Percentiles rank a stretch among this genome's conserved stretches.
Conservation (phyloP, 2,888 invertebrate genomes). For the Troilus luridus region DNA sequence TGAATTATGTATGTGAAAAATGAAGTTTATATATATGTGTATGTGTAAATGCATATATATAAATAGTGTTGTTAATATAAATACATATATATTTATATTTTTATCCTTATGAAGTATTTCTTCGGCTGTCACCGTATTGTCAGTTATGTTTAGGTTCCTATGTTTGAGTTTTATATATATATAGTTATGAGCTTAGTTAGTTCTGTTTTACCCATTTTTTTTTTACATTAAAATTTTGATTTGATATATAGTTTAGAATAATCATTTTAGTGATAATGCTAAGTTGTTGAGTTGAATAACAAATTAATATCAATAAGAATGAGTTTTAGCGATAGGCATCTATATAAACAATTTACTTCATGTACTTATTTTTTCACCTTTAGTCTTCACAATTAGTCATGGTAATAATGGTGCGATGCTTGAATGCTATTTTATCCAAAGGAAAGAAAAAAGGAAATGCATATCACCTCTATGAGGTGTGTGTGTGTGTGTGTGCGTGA, state of each 20-base stretch:
- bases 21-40: slow-evolving; percentile 50
- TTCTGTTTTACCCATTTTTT: slow-evolving; percentile 51
- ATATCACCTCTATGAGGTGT: slow-evolving; percentile 55
- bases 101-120: slow-evolving; percentile 45
- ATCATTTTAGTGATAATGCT: slow-evolving; percentile 54
- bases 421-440: slow-evolving; percentile 55
- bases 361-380: slow-evolving; percentile 47
- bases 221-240: slow-evolving; percentile 46
- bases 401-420: slow-evolving; percentile 50
- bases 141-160: slow-evolving; percentile 58
- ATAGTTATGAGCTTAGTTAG: slow-evolving; percentile 57
- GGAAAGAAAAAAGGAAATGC: slow-evolving; percentile 25
- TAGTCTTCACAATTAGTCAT: neutral
- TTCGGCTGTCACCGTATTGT: slow-evolving; percentile 55
- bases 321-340: slow-evolving; percentile 32
- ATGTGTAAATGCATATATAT: slow-evolving; percentile 52
- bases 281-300: slow-evolving; percentile 53
- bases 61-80: slow-evolving; percentile 53
- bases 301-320: slow-evolving; percentile 54
- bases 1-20: slow-evolving; percentile 45
- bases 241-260: slow-evolving; percentile 48
- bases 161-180: slow-evolving; percentile 53
- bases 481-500: neutral
- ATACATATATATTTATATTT: slow-evolving; percentile 58
- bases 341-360: slow-evolving; percentile 46